phyloP scores from a whole-genome alignment of 2,888 invertebrate species.

The Tenthredo amoena region DNA sequence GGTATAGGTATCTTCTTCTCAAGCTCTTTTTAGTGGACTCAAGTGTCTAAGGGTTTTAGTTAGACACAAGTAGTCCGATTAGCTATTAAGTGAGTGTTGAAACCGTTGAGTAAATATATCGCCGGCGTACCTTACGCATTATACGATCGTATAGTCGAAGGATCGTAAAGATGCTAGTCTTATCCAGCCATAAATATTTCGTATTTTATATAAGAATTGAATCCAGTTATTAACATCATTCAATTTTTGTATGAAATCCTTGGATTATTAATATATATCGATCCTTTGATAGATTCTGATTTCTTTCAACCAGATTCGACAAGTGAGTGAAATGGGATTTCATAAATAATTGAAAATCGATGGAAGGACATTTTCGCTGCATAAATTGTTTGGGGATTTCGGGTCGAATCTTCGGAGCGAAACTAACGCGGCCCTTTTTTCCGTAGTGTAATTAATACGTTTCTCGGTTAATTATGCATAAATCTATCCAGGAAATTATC shows the following conservation, averaged over 20 bases:
- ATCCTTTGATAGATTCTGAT: neutral
- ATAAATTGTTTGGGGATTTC: neutral
- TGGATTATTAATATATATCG: neutral
- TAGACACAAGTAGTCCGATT: slow-evolving; percentile 43
- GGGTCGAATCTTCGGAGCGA: neutral
- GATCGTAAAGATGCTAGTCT: neutral
- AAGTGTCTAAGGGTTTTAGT: slow-evolving; percentile 16
- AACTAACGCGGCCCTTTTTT: neutral
- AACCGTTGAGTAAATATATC: slow-evolving; percentile 28
- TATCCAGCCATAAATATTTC: neutral
- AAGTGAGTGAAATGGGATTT: neutral
- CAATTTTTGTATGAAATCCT: neutral
- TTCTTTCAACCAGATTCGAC: neutral
- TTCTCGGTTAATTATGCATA: neutral
- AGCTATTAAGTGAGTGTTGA: slow-evolving; percentile 48
- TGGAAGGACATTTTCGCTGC: neutral
- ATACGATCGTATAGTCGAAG: neutral
- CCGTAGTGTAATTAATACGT: neutral
- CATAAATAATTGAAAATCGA: neutral
- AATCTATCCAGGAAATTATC: neutral
- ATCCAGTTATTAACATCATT: neutral
- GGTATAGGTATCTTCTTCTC: slow-evolving; percentile 1
- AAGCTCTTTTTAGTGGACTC: slow-evolving; percentile 19
- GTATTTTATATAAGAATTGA: neutral
- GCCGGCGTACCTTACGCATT: neutral